phyloP scores from a whole-genome alignment of 2,888 invertebrate species.

The Cordylochernes scorpioides region DNA sequence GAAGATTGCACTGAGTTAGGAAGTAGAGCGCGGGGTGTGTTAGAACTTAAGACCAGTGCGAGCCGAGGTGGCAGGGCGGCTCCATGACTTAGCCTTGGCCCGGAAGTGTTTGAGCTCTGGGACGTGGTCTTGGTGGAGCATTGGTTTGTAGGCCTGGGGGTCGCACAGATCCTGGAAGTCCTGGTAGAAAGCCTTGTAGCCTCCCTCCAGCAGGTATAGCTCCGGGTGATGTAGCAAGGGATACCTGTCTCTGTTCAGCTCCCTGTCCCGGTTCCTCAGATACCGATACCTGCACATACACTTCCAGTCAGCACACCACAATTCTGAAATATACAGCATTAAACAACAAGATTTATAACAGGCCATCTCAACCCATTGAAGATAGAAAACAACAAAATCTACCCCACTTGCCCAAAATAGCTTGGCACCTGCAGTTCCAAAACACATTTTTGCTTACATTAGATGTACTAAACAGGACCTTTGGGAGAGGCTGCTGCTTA shows the following conservation, averaged over 20 bases:
- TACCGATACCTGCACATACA: constrained; percentile 43
- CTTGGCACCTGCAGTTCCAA: too few species aligned
- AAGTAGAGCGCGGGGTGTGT: too few species aligned
- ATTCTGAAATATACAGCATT: too few species aligned
- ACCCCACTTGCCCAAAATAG: too few species aligned
- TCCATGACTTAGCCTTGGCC: constrained; percentile 9
- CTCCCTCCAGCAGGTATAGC: constrained; percentile 68
- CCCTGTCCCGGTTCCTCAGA: constrained; percentile 54
- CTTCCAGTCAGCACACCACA: too few species aligned
- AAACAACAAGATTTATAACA: too few species aligned
- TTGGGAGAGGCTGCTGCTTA: too few species aligned
- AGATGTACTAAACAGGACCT: too few species aligned
- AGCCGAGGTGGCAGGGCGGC: constrained; percentile 2
- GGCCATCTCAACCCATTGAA: too few species aligned
- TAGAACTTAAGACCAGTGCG: constrained; percentile 1
- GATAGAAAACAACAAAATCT: too few species aligned
- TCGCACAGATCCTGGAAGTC: constrained; percentile 22
- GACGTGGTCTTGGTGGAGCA: constrained; percentile 10
- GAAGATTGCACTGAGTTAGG: too few species aligned
- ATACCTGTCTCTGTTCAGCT: constrained; percentile 47
- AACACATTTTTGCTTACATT: too few species aligned
- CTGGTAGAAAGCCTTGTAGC: constrained; percentile 57
- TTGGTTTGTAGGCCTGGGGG: constrained; percentile 12
- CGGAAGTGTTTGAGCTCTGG: constrained; percentile 6
- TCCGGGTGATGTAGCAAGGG: constrained; percentile 71